Base-by-base conservation (phyloP, 2,888 invertebrate species). In the Phengaris arion region DNA sequence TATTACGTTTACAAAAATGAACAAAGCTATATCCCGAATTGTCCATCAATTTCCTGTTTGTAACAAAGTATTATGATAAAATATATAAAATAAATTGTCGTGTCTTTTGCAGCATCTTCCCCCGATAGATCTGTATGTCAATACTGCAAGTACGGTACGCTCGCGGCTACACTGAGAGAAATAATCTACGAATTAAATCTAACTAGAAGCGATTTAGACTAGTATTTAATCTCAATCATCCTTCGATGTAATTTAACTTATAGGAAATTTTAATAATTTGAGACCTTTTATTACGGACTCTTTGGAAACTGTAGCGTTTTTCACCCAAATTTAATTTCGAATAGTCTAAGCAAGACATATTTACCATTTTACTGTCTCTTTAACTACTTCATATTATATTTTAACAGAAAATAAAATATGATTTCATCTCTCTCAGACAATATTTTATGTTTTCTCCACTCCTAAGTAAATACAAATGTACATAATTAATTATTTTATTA, bases 91-190 rank as follows among this genome's bases (percentile, higher is more conserved):
- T 69, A 69, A 69, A 69, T 48, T 52, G 68, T 64, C 68, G 46
- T 74, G 74, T 74, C 74, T 74, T 68, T 45, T 52, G 45, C 64
- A 74, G 64, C 68, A 54, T 74, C 68, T 74, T 64, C 45, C 45
- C 51, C 35, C 64, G 15, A 74, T 68, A 64, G 68, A 74, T 74
- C 64, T 51, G 74, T 74, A 59, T 74, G 74, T 74, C 74, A 74
- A 74, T 74, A 74, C 51, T 52, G 52, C 52, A 68, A 46, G 69
- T 69, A 15, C 51, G 52, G 68, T 22, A n/a, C 48, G 13, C 68
- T 51, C 52, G 74, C 35, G 69, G 69, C 69, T 69, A 69, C 46
- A n/a, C 9, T 69, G 69, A 13, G 4, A 69, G 8, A 1, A 15
- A n/a, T 46, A n/a, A 48, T 69, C 46, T 15, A 69, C 48, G 69